A percentile compares a stretch with the other conserved stretches of the same genome.
These are phyloP conservation scores for Camptogramma bilineatum DNA, from an alignment of 2,888 invertebrate species.

Conservation along the genomic window DNA sequence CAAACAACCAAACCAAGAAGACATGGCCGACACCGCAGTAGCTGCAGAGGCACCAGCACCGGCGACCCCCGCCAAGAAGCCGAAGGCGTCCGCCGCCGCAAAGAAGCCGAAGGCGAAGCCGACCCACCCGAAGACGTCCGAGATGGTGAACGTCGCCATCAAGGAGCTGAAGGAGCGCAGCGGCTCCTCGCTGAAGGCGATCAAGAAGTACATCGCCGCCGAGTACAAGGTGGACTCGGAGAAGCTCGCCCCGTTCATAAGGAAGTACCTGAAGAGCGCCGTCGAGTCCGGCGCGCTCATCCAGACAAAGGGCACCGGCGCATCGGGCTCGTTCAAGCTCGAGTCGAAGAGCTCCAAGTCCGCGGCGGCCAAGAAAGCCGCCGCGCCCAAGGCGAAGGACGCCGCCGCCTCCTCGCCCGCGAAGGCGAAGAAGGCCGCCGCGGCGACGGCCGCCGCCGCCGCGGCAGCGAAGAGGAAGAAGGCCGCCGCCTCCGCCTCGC, in stretches of 20 bases:
- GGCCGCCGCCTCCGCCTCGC: slow-evolving; percentile 42
- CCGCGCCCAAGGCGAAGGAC: background rate
- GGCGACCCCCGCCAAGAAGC: slow-evolving; percentile 56
- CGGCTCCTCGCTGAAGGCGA: slow-evolving; percentile 85
- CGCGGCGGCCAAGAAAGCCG: slow-evolving; percentile 19
- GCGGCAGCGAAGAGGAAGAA: slow-evolving; percentile 39
- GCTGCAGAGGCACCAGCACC: slow-evolving; percentile 56
- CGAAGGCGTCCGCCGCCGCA: slow-evolving; percentile 44
- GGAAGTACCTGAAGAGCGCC: slow-evolving; percentile 82
- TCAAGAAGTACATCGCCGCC: slow-evolving; percentile 87
- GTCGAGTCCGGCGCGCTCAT: slow-evolving; percentile 79
- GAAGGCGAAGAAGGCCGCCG: background rate
- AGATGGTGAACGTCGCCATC: slow-evolving; percentile 86
- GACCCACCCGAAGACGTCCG: slow-evolving; percentile 56
- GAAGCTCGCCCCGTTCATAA: slow-evolving; percentile 85
- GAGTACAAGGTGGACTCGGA: slow-evolving; percentile 86
- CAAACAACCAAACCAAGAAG: background rate
- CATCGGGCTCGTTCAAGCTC: slow-evolving; percentile 57
- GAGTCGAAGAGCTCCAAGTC: slow-evolving; percentile 24
- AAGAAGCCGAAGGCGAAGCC: slow-evolving; percentile 66
- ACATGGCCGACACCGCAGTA: slow-evolving; percentile 1
- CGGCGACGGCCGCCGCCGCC: background rate
- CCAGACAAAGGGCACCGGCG: slow-evolving; percentile 84
- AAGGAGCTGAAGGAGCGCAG: slow-evolving; percentile 81
- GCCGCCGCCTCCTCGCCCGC: slow-evolving; percentile 41